phyloP scores from a whole-genome alignment of 2,888 invertebrate species.

The Ptycholaimellus sp. region DNA sequence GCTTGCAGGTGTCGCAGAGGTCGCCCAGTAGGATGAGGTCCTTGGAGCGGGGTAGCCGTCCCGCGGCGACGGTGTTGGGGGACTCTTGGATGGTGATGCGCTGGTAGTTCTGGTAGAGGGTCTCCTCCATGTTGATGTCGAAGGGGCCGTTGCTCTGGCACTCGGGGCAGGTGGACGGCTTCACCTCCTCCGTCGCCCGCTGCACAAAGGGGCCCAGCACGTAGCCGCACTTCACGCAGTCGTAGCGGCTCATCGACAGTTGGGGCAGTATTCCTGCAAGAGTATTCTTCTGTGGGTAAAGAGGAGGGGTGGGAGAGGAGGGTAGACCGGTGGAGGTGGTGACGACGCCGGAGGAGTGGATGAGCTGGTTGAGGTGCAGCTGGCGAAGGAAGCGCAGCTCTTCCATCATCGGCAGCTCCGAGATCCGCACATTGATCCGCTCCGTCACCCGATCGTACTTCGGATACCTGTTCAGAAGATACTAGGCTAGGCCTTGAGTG shows the following conservation, averaged over 20 bases:
- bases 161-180: constrained; percentile 85
- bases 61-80: constrained; percentile 86
- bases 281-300: no score
- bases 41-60: constrained; percentile 84
- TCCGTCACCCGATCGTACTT: constrained; percentile 77
- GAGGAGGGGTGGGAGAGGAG: constrained; percentile 81
- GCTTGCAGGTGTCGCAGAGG: constrained; percentile 84
- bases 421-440: constrained; percentile 67
- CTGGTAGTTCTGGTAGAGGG: constrained; percentile 90
- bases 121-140: constrained; percentile 92
- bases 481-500: no score
- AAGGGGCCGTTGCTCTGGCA: constrained; percentile 90
- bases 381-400: constrained; percentile 66
- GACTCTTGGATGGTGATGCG: constrained; percentile 91
- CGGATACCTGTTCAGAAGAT: constrained; percentile 78
- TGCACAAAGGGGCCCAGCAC: constrained; percentile 87
- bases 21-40: constrained; percentile 80
- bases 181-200: constrained; percentile 60
- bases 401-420: constrained; percentile 79
- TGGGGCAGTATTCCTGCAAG: constrained; percentile 70
- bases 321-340: constrained; percentile 68
- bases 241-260: constrained; percentile 76
- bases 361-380: constrained; percentile 60
- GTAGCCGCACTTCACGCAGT: constrained; percentile 83
- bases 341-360: constrained; percentile 75